Evolutionary conservation across 2,113 vertebrate genomes (phyloP), one percentile per base, ranked within the genome.

Genomic region (Tenebrosternarchus preto): DNA sequence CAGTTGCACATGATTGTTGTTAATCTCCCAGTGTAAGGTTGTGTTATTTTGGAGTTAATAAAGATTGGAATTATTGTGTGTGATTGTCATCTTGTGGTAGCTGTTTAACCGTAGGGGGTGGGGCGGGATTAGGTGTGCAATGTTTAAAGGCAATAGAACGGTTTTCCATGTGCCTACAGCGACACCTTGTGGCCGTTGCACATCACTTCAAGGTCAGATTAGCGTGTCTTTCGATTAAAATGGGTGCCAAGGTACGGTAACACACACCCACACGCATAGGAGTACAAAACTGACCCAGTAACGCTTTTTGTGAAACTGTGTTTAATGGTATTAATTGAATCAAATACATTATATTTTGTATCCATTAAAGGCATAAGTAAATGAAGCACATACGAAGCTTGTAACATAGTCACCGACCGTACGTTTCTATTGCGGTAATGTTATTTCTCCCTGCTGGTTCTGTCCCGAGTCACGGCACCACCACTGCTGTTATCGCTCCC

Each of bases 1-100:
- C 43, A 50, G 2, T 50, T 50, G 43, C 8, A 11, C 61, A 27
- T 11, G 24, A 16, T 66, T n/a, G 17, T 33, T 22, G 19, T 68
- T 39, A 11, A 12, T 68, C 71, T 80, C 46, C 60, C 33, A 53
- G 25, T n/a, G 73, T 85, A 60, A 83, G 20, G 70, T 85, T 86
- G 63, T 77, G 39, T 80, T 88, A 85, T 70, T 80, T 85, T 86
- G 78, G 78, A 85, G 80, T 85, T 83, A 90, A 90, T 89, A 85
- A 88, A 89, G 85, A 59, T 85, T 85, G 72, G 60, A 87, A 87
- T 39, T 63, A 53, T 56, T 15, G 17, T 71, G 36, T 33, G 17
- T 9, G 15, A 50, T 53, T 63, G 24, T 19, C 16, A 1, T 60
- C 27, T n/a, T 27, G 46, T 31, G 27, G 8, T 73, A 12, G 43